Evolutionary conservation across 2,113 vertebrate species (phyloP).

Genomic region (Rhineura floridana): DNA sequence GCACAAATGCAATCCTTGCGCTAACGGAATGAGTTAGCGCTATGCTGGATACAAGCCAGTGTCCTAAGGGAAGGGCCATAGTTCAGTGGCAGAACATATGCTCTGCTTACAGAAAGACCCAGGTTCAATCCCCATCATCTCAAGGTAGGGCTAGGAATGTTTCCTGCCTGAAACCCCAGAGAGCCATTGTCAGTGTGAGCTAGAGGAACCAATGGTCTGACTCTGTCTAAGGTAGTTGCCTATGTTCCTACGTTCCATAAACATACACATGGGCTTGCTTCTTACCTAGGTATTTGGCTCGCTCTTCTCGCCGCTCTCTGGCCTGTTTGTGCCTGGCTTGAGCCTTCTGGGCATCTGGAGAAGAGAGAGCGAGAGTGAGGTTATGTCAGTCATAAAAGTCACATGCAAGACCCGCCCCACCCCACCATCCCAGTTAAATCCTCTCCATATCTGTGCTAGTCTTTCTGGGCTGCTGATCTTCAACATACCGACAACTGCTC

Average conservation of each 20-base stretch:
- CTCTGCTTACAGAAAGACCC: too few species aligned
- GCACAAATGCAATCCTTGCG: too few species aligned
- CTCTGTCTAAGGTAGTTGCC: too few species aligned
- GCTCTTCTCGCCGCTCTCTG: constrained; percentile 90
- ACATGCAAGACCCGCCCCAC: neutral
- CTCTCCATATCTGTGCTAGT: neutral
- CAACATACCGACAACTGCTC: neutral
- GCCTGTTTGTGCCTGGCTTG: constrained; percentile 92
- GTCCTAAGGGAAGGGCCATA: too few species aligned
- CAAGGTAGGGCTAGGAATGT: too few species aligned
- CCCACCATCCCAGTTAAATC: neutral
- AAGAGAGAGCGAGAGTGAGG: neutral
- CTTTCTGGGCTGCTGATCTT: neutral
- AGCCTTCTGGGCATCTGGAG: constrained; percentile 86
- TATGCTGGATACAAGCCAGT: too few species aligned
- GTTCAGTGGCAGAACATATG: too few species aligned
- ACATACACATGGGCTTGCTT: neutral
- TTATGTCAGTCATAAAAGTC: neutral
- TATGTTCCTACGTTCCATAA: neutral
- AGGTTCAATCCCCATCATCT: too few species aligned
- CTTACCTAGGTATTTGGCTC: constrained; percentile 95
- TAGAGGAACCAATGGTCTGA: too few species aligned
- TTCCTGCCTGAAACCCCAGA: neutral
- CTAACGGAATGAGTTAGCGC: too few species aligned
- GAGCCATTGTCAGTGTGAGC: neutral